These are phyloP conservation scores for Thereva nobilitata DNA, from an alignment of 2,888 invertebrate genomes.

Conservation along the genomic window DNA sequence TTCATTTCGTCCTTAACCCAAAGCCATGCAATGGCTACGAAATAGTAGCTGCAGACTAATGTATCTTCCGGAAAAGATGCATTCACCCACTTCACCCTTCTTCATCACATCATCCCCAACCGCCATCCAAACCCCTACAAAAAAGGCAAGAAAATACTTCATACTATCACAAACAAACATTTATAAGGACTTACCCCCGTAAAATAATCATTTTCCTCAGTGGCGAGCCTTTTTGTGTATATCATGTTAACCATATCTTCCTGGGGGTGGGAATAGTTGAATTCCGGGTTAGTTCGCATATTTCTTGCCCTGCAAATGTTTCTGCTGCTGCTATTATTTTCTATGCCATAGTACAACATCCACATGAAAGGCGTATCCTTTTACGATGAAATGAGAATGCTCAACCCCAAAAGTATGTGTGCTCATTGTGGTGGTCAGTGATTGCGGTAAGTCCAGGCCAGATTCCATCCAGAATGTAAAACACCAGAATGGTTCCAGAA, in stretches of 20 bases:
- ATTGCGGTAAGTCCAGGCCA: constrained; percentile 20
- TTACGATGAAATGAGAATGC: constrained; percentile 11
- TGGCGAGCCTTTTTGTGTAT: constrained; percentile 66
- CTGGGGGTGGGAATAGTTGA: constrained; percentile 63
- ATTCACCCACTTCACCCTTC: background rate
- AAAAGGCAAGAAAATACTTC: constrained; percentile 10
- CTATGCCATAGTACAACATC: constrained; percentile 68
- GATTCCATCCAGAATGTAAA: background rate
- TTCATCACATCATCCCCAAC: too few relatives aligned
- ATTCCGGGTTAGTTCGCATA: constrained; percentile 67
- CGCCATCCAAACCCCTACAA: background rate
- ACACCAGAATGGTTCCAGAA: too few relatives aligned
- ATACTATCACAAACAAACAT: constrained; percentile 10
- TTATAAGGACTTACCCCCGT: constrained; percentile 59
- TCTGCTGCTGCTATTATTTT: constrained; percentile 67
- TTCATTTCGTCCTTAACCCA: too few relatives aligned
- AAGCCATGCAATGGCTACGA: too few relatives aligned
- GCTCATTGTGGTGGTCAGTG: constrained; percentile 23
- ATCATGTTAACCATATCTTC: constrained; percentile 43
- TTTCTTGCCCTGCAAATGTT: constrained; percentile 67
- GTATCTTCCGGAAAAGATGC: constrained; percentile 20
- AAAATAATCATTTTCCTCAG: constrained; percentile 66
- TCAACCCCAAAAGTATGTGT: constrained; percentile 20
- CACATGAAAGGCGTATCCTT: constrained; percentile 71
- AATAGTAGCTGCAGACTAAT: background rate